Evolutionary conservation across 2,113 vertebrate species (phyloP).

Genomic region (Electrona antarctica): DNA sequence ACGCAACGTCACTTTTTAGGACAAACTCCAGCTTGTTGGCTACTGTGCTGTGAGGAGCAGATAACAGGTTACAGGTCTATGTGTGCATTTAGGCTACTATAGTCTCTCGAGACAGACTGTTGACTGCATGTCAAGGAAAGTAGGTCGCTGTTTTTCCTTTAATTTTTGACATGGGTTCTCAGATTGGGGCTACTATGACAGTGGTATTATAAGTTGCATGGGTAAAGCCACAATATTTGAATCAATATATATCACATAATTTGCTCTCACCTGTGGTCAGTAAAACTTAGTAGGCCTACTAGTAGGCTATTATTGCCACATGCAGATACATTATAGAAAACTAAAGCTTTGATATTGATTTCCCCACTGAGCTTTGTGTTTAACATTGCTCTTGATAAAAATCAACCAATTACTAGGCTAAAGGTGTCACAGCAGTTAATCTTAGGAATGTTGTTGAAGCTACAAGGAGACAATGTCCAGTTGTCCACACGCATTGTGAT

Average conservation of each 20-base stretch:
- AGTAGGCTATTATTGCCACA: not conserved
- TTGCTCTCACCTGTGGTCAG: not conserved
- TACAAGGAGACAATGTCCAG: constrained; percentile 44
- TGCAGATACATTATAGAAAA: not conserved
- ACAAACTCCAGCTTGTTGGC: constrained; percentile 2
- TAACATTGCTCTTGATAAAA: constrained; percentile 26
- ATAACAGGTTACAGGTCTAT: not conserved
- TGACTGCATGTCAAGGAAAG: too few relatives aligned
- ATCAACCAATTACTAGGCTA: constrained; percentile 31
- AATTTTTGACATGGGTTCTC: not conserved
- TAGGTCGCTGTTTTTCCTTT: not conserved
- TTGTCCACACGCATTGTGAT: constrained; percentile 51
- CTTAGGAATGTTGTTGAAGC: not conserved
- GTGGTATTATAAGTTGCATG: too few relatives aligned
- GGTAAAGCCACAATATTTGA: not conserved
- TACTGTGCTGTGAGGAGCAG: not conserved
- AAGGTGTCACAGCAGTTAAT: constrained; percentile 45
- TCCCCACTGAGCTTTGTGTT: constrained; percentile 7
- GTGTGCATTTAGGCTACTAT: not conserved
- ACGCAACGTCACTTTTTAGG: constrained; percentile 73
- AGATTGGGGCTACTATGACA: not conserved
- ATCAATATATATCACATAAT: not conserved
- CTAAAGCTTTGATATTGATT: not conserved
- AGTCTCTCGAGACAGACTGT: too few relatives aligned
- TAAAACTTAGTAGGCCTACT: not conserved